Evolutionary conservation across 2,888 invertebrate genomes (phyloP).

Genomic region (Halictus ligatus): DNA sequence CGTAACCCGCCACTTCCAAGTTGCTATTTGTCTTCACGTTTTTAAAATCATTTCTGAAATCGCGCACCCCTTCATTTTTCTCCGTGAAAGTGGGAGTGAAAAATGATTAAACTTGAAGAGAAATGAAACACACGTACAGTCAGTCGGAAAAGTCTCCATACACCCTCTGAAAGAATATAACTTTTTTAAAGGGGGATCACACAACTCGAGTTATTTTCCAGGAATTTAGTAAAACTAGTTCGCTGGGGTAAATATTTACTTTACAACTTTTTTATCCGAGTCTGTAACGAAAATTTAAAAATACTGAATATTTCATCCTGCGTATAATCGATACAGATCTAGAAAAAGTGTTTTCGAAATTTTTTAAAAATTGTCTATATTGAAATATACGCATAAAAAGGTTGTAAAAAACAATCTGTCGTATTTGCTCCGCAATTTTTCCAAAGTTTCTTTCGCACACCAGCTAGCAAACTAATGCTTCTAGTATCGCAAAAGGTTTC

Average conservation of each 20-base stretch:
- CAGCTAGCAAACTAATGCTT: too few species aligned
- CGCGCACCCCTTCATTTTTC: background rate
- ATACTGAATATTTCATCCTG: background rate
- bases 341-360: too few species aligned
- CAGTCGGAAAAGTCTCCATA: background rate
- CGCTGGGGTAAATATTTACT: too few species aligned
- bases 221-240: background rate
- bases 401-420: too few species aligned
- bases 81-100: background rate
- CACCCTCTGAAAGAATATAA: background rate
- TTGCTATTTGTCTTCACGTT: conserved; percentile 1
- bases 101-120: background rate
- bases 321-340: too few species aligned
- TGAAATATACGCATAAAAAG: too few species aligned
- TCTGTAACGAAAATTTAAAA: background rate
- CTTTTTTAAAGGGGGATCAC: background rate
- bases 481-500: too few species aligned
- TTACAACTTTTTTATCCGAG: background rate
- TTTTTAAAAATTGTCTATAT: too few species aligned
- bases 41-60: conserved; percentile 1
- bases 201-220: background rate
- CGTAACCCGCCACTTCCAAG: conserved; percentile 13
- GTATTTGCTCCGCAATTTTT: too few species aligned
- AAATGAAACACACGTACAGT: background rate
- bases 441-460: too few species aligned